A percentile compares a stretch with the other conserved stretches of the same genome.
Evolutionary conservation across 2,113 vertebrate genomes (phyloP).

Genomic region (Sceloporus undulatus): DNA sequence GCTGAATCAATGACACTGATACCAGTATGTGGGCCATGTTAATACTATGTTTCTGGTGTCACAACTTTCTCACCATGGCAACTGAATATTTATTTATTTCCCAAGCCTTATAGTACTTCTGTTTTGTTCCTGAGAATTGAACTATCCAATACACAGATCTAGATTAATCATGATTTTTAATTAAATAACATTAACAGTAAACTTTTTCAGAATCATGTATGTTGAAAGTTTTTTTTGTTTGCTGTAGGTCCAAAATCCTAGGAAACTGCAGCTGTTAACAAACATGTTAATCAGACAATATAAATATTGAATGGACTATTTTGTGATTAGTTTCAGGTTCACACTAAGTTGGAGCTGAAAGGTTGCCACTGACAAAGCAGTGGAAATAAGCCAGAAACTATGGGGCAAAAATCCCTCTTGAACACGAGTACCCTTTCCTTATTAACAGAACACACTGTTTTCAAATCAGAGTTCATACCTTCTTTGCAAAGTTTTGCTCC

Average conservation of each 20-base stretch:
- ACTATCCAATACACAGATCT: neutral
- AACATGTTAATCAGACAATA: too few relatives aligned
- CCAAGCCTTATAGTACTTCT: slow-evolving; percentile 14
- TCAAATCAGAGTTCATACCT: too few relatives aligned
- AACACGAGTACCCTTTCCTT: neutral
- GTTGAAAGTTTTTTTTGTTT: neutral
- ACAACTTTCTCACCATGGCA: neutral
- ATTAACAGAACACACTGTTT: too few relatives aligned
- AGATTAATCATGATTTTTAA: neutral
- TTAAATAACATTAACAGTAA: neutral
- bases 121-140: neutral
- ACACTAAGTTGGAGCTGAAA: neutral
- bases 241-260: neutral
- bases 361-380: neutral
- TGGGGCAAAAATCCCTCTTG: neutral
- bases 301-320: neutral
- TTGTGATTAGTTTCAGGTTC: neutral
- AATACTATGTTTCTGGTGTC: slow-evolving; percentile 27
- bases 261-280: neutral
- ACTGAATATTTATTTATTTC: slow-evolving; percentile 21
- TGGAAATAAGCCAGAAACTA: neutral
- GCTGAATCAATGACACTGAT: slow-evolving; percentile 15
- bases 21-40: slow-evolving; percentile 13
- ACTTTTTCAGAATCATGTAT: neutral
- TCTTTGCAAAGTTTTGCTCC: too few relatives aligned